Evolutionary conservation across 1,140 invertebrate genomes (phyloP), one percentile per base, ranked within the genome.

Genomic region (Sitodiplosis mosellana): DNA sequence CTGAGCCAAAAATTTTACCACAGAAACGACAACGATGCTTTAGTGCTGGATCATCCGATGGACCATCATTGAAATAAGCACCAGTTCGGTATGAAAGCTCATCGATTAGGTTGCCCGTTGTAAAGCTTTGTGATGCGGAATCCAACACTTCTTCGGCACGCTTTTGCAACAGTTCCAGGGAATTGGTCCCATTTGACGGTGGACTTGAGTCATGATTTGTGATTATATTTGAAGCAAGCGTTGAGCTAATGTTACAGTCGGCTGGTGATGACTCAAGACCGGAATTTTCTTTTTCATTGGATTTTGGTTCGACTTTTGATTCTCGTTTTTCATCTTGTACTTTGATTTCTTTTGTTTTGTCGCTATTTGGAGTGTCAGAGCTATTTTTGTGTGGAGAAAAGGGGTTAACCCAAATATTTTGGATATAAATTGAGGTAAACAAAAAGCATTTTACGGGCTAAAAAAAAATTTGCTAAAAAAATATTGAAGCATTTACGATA

Each of bases 21-120:
- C 95, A 99, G 66, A 95, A 96, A 53, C 87, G 78, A 69, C 95
- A 99, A 37, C 91, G 82, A 65, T 97, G 92, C 69, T 95, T 93
- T 72, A 92, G 92, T 70, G 88, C 89, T 17, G 88, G 86, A 38
- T 73, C 73, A 57, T 85, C 84, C 55, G 87, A 83, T 48, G 61
- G 58, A 1, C 58, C 61, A 48, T 63, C 61, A 40, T 58, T 60
- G 6, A 54, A 54, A 36, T 54, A 50, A 19, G 21, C 7, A 7
- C 6, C 19, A 20, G 10, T 41, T 59, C 81, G 77, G 57, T 86
- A 88, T 27, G 84, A 83, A 40, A 87, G 71, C 65, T 90, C 85
- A 60, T 89, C 86, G 11, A 84, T 83, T 54, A 92, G 67, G 58
- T 88, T 87, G 54, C 83, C 87, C 5, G 87, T 83, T 38, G 90